Percentiles rank a stretch among this genome's conserved stretches.
Evolutionary conservation across 2,113 vertebrate genomes (phyloP).

Genomic region (Cinclus cinclus): DNA sequence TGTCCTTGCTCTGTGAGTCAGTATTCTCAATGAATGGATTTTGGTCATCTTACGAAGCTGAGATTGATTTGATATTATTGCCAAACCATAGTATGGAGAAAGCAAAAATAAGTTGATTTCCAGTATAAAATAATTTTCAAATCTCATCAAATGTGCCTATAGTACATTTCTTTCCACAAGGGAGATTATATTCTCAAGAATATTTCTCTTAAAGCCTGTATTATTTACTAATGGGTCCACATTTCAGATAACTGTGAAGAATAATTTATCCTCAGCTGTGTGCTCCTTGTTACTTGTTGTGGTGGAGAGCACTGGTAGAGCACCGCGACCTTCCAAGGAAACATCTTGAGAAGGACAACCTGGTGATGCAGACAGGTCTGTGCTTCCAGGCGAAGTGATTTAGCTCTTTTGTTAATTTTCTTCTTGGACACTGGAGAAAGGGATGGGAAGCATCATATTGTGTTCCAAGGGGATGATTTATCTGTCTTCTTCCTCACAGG

Average conservation of each 20-base stretch:
- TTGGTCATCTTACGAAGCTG: background rate
- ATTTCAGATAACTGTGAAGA: slow-evolving; percentile 64
- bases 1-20: background rate
- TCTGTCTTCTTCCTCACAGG: no score
- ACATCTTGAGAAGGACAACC: no score
- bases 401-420: no score
- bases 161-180: background rate
- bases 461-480: no score
- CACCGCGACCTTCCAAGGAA: no score
- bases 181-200: background rate
- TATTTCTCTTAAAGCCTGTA: slow-evolving; percentile 30
- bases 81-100: background rate
- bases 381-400: no score
- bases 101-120: background rate
- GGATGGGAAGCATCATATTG: no score
- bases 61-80: background rate
- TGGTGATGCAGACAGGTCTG: no score
- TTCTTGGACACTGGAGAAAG: no score
- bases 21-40: background rate
- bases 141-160: background rate
- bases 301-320: no score
- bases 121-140: background rate
- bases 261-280: slow-evolving; percentile 59
- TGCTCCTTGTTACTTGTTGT: slow-evolving; percentile 19
- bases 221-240: slow-evolving; percentile 52